Evolutionary conservation across 2,888 invertebrate genomes (phyloP).

Genomic region (Epiblema foenella): DNA sequence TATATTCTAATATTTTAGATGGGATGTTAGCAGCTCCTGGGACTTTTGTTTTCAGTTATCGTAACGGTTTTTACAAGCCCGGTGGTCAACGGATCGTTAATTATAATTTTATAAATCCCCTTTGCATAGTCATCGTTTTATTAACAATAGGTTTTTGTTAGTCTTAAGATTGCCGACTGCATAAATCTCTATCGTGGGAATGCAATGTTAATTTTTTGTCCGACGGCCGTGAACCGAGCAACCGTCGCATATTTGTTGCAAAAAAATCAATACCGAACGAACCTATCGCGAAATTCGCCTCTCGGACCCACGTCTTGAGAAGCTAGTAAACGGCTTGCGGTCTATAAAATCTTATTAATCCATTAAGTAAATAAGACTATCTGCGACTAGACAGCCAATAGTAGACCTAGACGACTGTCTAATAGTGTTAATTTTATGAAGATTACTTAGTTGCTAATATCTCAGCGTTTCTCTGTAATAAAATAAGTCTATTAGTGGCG

Average conservation of each 20-base stretch:
- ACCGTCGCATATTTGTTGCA: conserved; percentile 38
- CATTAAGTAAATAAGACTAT: conserved; percentile 42
- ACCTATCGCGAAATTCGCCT: conserved; percentile 19
- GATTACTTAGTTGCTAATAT: conserved; percentile 72
- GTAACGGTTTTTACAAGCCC: background rate
- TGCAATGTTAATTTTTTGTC: conserved; percentile 38
- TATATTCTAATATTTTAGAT: too few relatives aligned
- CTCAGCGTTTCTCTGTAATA: conserved; percentile 69
- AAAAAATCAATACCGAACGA: conserved; percentile 38
- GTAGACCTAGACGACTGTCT: conserved; percentile 51
- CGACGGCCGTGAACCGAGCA: conserved; percentile 33
- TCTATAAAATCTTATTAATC: conserved; percentile 39
- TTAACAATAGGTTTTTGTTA: background rate
- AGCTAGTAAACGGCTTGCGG: conserved; percentile 18
- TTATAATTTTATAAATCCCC: conserved; percentile 2
- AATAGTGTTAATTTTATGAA: conserved; percentile 67
- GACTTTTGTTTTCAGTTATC: background rate
- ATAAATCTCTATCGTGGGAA: conserved; percentile 41
- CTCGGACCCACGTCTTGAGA: conserved; percentile 16
- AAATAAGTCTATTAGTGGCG: conserved; percentile 77
- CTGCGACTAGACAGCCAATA: conserved; percentile 49
- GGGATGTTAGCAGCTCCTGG: background rate
- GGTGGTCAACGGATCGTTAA: background rate
- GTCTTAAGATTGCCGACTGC: conserved; percentile 27
- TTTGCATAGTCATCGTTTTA: background rate